Conservation (phyloP, 2,113 vertebrate species). For the Thunnus maccoyii region DNA sequence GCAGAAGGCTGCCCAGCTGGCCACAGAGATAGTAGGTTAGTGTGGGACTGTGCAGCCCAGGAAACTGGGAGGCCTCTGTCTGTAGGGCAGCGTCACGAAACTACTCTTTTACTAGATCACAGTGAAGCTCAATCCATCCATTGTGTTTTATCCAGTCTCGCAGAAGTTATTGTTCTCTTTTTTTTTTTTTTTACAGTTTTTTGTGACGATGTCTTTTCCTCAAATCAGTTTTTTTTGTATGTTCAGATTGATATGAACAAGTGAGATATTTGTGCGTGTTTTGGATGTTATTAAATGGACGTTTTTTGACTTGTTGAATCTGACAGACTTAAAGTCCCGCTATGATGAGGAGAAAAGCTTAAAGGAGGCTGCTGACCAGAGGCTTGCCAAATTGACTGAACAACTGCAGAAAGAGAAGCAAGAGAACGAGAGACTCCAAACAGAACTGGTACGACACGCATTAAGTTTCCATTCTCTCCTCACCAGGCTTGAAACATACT, state of each 20-base stretch:
- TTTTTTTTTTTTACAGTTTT: background rate
- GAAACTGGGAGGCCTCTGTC: constrained; percentile 20
- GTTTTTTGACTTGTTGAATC: constrained; percentile 7
- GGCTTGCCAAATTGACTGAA: constrained; percentile 85
- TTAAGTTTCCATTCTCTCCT: constrained; percentile 3
- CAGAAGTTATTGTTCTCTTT: background rate
- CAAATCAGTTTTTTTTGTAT: background rate
- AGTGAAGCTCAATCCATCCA: constrained; percentile 6
- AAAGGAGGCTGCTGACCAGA: constrained; percentile 90
- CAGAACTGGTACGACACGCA: constrained; percentile 90
- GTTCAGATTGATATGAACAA: background rate
- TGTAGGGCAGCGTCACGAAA: constrained; percentile 29
- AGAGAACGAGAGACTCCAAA: constrained; percentile 89
- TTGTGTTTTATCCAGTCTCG: background rate
- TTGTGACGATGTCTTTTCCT: background rate
- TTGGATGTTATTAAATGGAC: background rate
- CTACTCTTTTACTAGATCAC: background rate
- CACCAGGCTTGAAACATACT: background rate
- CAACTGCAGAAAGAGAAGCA: constrained; percentile 89
- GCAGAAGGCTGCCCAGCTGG: constrained; percentile 97
- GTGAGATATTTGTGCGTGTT: background rate
- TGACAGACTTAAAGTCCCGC: constrained; percentile 93
- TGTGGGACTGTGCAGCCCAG: constrained; percentile 44
- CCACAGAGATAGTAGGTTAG: constrained; percentile 97
- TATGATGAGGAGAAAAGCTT: constrained; percentile 96